Percentiles rank a stretch among this genome's conserved stretches.
These are phyloP conservation scores for Mormyrus proboscirostris DNA, from an alignment of 2,797 vertebrate genomes.

Conservation along the genomic window DNA sequence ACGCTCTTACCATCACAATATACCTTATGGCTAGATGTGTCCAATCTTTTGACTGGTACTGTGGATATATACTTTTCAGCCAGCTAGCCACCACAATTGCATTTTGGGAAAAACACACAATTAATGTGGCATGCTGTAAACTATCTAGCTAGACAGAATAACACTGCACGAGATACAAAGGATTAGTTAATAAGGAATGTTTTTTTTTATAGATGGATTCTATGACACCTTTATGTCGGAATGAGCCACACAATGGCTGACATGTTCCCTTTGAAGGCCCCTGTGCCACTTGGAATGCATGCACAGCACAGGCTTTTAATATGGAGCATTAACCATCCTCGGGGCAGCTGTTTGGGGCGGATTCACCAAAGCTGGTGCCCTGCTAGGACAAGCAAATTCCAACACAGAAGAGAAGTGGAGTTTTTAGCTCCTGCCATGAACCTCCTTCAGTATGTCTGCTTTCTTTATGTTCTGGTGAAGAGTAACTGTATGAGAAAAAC, in stretches of 20 bases:
- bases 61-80: background rate
- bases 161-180: too few relatives aligned
- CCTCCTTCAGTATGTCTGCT: background rate
- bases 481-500: background rate
- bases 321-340: background rate
- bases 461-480: background rate
- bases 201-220: background rate
- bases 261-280: background rate
- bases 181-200: too few relatives aligned
- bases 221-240: background rate
- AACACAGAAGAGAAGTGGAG: background rate
- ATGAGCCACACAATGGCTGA: background rate
- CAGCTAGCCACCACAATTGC: too few relatives aligned
- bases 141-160: too few relatives aligned
- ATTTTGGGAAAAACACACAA: too few relatives aligned
- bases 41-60: background rate
- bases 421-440: background rate
- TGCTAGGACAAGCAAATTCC: background rate
- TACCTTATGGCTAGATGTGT: background rate
- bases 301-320: background rate
- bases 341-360: background rate
- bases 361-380: background rate
- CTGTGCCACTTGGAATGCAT: background rate
- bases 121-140: too few relatives aligned
- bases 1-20: background rate